Evolutionary conservation across 2,797 vertebrate species (phyloP).

Genomic region (Melanotaenia trifasciata): DNA sequence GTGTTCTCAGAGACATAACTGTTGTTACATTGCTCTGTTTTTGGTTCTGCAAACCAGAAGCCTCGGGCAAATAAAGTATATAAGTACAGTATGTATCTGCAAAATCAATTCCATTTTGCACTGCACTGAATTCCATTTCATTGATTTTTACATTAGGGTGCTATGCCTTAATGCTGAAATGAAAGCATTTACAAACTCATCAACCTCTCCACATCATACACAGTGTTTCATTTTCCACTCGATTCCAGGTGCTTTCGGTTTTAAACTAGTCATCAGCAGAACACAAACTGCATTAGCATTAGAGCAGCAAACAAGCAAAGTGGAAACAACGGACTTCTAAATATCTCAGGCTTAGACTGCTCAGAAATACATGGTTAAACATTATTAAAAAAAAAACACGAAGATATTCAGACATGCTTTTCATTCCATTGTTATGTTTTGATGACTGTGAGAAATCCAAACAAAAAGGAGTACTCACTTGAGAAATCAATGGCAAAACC

Average conservation of each 20-base stretch:
- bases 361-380: constrained; percentile 15
- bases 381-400: constrained; percentile 15
- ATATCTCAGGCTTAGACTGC: constrained; percentile 19
- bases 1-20: constrained; percentile 14
- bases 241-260: constrained; percentile 30
- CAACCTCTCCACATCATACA: constrained; percentile 13
- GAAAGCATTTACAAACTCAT: constrained; percentile 43
- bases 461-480: constrained; percentile 85
- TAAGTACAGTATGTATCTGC: constrained; percentile 32
- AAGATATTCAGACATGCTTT: constrained; percentile 2
- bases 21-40: constrained; percentile 2
- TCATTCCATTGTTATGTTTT: not conserved
- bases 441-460: not conserved
- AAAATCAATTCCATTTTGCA: constrained; percentile 42
- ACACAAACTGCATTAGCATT: constrained; percentile 19
- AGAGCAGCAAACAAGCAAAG: constrained; percentile 5
- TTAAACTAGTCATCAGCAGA: constrained; percentile 40
- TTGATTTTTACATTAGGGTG: constrained; percentile 47
- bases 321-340: constrained; percentile 25
- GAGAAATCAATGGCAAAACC: constrained; percentile 98
- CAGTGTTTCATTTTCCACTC: constrained; percentile 26
- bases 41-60: constrained; percentile 22
- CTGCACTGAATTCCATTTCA: constrained; percentile 29
- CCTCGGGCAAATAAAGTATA: constrained; percentile 30
- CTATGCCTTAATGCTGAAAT: constrained; percentile 16